These are phyloP conservation scores for Xenopus tropicalis DNA, from an alignment of 2,113 vertebrate species.

Conservation along the genomic window UCB_Xtro_10.0 CM004446.2:72411001-72411500, in stretches of 20 bases:
- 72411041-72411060: too few relatives aligned
- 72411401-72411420: not conserved
- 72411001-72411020: too few relatives aligned
- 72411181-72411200: constrained; percentile 7
- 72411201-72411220: not conserved
- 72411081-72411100: too few relatives aligned
- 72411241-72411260: constrained; percentile 28
- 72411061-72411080: too few relatives aligned
- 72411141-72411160: too few relatives aligned
- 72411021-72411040: too few relatives aligned
- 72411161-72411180: not conserved
- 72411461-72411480: constrained; percentile 6
- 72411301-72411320: constrained; percentile 12
- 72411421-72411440: not conserved
- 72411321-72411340: constrained; percentile 20
- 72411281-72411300: constrained; percentile 14
- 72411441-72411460: constrained; percentile 5
- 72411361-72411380: not conserved
- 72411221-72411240: constrained; percentile 32
- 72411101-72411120: too few relatives aligned
- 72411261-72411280: constrained; percentile 18
- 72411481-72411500: constrained; percentile 9
- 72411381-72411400: constrained; percentile 7
- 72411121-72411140: too few relatives aligned
- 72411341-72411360: constrained; percentile 23